A percentile compares a stretch with the other conserved stretches of the same genome.
These are phyloP conservation scores for Phengaris alcon DNA, from an alignment of 2,888 invertebrate genomes.

Conservation along the genomic window DNA sequence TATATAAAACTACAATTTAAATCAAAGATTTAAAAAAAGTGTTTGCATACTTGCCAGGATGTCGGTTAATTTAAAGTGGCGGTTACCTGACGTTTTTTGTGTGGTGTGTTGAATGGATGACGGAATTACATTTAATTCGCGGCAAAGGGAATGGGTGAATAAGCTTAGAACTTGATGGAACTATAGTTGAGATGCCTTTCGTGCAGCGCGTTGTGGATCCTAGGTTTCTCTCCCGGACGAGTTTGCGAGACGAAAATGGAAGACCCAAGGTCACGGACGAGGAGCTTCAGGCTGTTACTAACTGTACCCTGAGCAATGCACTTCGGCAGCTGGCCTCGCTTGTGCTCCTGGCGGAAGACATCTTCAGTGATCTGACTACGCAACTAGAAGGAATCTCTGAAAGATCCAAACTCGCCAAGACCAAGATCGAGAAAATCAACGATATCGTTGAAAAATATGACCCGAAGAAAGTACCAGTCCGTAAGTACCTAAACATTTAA, in stretches of 20 bases:
- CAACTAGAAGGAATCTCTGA: constrained; percentile 87
- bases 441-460: constrained; percentile 86
- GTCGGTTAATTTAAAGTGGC: constrained; percentile 79
- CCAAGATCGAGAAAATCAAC: constrained; percentile 84
- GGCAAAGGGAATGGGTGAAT: constrained; percentile 68
- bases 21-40: constrained; percentile 43
- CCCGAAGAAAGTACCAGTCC: constrained; percentile 95
- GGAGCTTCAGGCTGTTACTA: constrained; percentile 92
- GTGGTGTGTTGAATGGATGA: constrained; percentile 75
- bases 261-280: constrained; percentile 82
- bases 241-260: constrained; percentile 80
- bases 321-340: constrained; percentile 91
- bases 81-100: constrained; percentile 80
- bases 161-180: constrained; percentile 56
- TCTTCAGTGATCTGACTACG: constrained; percentile 88
- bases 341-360: constrained; percentile 89
- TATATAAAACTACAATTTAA: constrained; percentile 38
- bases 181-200: constrained; percentile 87
- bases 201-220: constrained; percentile 91
- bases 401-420: constrained; percentile 84
- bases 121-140: constrained; percentile 73
- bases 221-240: constrained; percentile 85
- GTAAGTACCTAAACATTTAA: constrained; percentile 82
- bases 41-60: constrained; percentile 73
- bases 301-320: constrained; percentile 91